These are phyloP conservation scores for Heliconius sara DNA, from an alignment of 2,888 invertebrate genomes.

Conservation along the genomic window DNA sequence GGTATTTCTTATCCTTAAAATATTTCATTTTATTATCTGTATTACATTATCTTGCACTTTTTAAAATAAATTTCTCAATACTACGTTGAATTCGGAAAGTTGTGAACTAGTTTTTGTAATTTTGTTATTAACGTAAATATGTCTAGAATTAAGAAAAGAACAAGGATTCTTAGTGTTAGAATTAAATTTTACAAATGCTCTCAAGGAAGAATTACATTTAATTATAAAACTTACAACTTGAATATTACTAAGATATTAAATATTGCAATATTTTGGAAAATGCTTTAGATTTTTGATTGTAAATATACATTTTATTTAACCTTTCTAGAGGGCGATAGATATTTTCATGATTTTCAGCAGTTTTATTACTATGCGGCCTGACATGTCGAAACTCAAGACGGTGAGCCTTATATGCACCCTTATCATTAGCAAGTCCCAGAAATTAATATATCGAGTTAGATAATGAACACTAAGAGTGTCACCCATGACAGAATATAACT, in stretches of 20 bases:
- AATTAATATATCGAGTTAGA: too few relatives aligned
- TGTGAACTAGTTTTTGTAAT: not conserved
- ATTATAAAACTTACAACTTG: not conserved
- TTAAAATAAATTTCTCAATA: constrained; percentile 24
- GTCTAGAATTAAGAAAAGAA: not conserved
- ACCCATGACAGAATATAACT: too few relatives aligned
- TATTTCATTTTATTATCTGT: constrained; percentile 10
- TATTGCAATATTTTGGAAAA: not conserved
- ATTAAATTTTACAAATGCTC: not conserved
- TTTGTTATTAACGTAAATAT: not conserved
- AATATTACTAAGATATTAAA: not conserved
- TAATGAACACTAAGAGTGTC: too few relatives aligned
- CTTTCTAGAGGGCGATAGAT: too few relatives aligned
- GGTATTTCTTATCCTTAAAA: not conserved
- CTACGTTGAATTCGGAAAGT: too few relatives aligned
- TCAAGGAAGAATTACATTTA: too few relatives aligned
- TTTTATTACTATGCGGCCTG: too few relatives aligned
- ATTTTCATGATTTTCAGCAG: too few relatives aligned
- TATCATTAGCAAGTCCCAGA: too few relatives aligned
- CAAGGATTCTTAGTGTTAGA: not conserved
- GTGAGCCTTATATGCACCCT: too few relatives aligned
- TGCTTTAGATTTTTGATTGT: not conserved
- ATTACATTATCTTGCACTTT: constrained; percentile 21
- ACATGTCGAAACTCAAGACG: too few relatives aligned
- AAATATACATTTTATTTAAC: too few relatives aligned